Evolutionary conservation across 1,140 invertebrate species (phyloP), one percentile per base, ranked within the genome.

Genomic region (Oedothorax gibbosus): DNA sequence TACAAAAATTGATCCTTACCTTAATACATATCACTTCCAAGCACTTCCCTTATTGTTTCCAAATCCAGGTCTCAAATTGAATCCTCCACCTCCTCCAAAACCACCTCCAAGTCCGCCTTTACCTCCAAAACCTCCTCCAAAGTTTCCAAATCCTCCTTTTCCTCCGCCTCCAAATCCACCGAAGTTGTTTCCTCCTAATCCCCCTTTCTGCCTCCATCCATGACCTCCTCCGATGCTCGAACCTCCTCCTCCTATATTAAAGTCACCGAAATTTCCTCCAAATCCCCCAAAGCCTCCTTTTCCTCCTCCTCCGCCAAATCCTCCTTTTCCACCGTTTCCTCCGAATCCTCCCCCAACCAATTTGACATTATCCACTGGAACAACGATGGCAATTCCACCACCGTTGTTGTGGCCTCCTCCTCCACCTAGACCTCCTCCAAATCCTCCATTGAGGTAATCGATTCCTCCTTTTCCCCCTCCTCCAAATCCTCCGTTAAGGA

Each of bases 31-130:
- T 68, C 60, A 50, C 71, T 20, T 60, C 78, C 78, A 81, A 18
- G 78, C 78, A 81, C 54, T 81, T 57, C 78, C 78, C 60, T 81
- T 81, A 62, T 81, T 81, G 69, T 56, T 81, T 57, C 78, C 78
- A 60, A 81, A 81, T 56, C 78, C 78, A n/a, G 78, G 78, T 18
- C 78, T 81, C 7, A 81, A 49, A 50, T 71, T 56, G 21, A 71
- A 81, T 18, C 78, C 78, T 49, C 78, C 78, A 49, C 78, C 78
- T n/a, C 77, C 51, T 21, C 66, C 66, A 57, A 80, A 69, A 57
- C 78, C 78, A 20, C 78, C 78, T n/a, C 78, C 78, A 50, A 81
- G 60, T n/a, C 64, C 64, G 14, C 78, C 78, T 57, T 60, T 60
- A 15, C 78, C 75, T 65, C 75, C 75, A n/a, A 77, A 77, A 12